A percentile compares a stretch with the other conserved stretches of the same genome.
These are phyloP conservation scores for Hippocampus zosterae DNA, from an alignment of 2,113 vertebrate genomes.

Conservation along the genomic window DNA sequence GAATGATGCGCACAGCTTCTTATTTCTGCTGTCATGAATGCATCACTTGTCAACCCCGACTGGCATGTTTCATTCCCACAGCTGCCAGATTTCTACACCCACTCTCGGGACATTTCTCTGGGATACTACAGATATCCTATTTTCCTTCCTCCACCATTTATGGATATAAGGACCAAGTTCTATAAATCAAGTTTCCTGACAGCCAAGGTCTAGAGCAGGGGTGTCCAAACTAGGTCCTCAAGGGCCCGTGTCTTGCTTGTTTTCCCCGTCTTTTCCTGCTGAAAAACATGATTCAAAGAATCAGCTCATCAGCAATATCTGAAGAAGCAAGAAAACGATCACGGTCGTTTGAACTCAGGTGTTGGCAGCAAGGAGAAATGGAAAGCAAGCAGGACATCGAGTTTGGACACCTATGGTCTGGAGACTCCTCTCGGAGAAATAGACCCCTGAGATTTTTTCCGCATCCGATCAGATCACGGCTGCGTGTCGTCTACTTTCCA, in stretches of 20 bases:
- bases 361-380: too few relatives aligned
- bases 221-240: too few relatives aligned
- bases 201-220: too few relatives aligned
- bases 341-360: too few relatives aligned
- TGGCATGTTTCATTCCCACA: background rate
- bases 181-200: background rate
- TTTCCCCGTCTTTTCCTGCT: too few relatives aligned
- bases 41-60: background rate
- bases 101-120: background rate
- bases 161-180: background rate
- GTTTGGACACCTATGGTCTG: too few relatives aligned
- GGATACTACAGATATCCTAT: background rate
- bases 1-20: background rate
- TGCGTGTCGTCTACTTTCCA: background rate
- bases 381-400: too few relatives aligned
- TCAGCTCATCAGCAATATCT: too few relatives aligned
- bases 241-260: too few relatives aligned
- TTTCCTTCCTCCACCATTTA: background rate
- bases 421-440: background rate
- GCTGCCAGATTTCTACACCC: background rate
- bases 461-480: background rate
- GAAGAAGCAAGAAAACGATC: too few relatives aligned
- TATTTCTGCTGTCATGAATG: conserved; percentile 5
- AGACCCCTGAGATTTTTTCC: background rate
- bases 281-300: too few relatives aligned